Evolutionary conservation across 2,113 vertebrate genomes (phyloP), one percentile per base, ranked within the genome.

Genomic region (Ceyx cyanopectus): DNA sequence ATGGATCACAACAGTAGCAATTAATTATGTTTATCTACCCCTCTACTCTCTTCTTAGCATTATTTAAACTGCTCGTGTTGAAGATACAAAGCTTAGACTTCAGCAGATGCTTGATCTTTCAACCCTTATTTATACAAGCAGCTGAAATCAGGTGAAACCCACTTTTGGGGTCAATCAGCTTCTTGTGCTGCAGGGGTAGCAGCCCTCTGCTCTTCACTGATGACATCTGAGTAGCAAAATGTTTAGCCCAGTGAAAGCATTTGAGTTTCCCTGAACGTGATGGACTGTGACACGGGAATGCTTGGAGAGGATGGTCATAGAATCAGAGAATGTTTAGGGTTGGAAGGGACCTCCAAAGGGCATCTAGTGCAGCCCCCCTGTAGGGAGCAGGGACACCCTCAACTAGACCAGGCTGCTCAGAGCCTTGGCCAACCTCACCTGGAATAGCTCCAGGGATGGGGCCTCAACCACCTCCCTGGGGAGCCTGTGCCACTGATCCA

Each of bases 11-110:
- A 90, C 82, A 94, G 92, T 34, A 90, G 57, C 82, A 90, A 89
- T 95, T 97, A 89, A 95, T 97, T 96, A 96, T 80, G 88, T 87
- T 80, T 75, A 91, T 81, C 92, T 91, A 76, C 76, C 48, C 46
- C 62, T 84, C 74, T 62, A 14, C 77, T 82, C 41, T 56, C 65
- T 29, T 94, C 83, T 66, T 60, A 65, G 80, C 57, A 46, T 87
- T 92, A 84, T 92, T 95, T 67, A 91, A 92, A 87, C 80, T 93
- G 63, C 61, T 94, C 4, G 3, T 79, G 60, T 51, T 91, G 26
- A 27, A 78, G 73, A 90, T 63, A 80, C 73, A 92, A 79, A 84
- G 34, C 50, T 66, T 53, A 48, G 63, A 29, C 84, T 79, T 54
- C 75, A 75, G 72, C 66, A 73, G 74, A 57, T 43, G 57, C 81